Evolutionary conservation across 2,113 vertebrate species (phyloP).

Genomic region (Climacteris rufus): DNA sequence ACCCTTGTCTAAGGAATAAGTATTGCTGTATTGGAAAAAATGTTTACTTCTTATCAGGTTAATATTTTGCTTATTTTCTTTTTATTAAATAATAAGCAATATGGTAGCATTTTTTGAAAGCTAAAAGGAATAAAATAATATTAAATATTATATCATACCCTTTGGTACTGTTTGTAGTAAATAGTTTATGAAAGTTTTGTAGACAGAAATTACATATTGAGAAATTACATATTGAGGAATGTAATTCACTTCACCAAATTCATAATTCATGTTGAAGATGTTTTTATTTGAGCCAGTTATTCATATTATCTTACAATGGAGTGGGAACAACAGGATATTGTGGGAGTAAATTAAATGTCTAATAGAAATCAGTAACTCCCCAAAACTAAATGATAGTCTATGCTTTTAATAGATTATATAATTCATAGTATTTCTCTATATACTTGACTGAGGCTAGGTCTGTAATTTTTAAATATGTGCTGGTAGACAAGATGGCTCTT

Average conservation of each 20-base stretch:
- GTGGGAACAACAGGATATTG: background rate
- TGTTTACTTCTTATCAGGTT: background rate
- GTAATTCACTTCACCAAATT: background rate
- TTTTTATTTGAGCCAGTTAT: background rate
- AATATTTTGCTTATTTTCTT: background rate
- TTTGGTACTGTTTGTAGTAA: background rate
- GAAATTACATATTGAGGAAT: background rate
- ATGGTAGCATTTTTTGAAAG: background rate
- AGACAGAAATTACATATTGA: background rate
- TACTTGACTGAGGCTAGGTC: background rate
- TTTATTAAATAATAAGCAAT: background rate
- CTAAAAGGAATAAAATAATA: background rate
- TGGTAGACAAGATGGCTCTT: background rate
- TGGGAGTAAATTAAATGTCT: background rate
- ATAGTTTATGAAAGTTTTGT: background rate
- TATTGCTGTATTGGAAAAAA: background rate
- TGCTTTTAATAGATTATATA: background rate
- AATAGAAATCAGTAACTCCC: background rate
- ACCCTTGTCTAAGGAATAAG: background rate
- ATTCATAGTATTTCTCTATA: background rate
- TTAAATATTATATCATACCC: background rate
- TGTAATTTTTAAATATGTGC: background rate
- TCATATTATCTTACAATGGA: background rate
- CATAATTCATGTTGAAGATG: background rate
- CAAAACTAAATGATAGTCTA: background rate